phyloP scores from a whole-genome alignment of 2,888 invertebrate genomes.

The Branchellion lobata region DNA sequence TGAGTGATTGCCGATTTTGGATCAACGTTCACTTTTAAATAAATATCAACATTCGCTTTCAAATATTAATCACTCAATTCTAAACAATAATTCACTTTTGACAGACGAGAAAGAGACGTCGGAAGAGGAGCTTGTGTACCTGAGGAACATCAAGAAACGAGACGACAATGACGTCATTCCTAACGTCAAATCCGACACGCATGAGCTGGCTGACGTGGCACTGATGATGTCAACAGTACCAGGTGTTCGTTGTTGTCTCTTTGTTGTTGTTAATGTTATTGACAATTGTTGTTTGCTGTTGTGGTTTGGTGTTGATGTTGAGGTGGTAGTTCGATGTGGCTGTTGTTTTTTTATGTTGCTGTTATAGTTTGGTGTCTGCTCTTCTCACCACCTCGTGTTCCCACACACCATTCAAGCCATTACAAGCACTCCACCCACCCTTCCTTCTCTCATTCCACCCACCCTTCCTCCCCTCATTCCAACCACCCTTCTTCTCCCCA shows the following conservation, averaged over 20 bases:
- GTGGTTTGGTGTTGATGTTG: neutral
- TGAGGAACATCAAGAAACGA: neutral
- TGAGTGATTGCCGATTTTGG: too few species aligned
- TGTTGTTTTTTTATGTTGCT: neutral
- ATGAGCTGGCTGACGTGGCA: slow-evolving; percentile 2
- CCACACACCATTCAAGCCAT: neutral
- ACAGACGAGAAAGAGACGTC: neutral
- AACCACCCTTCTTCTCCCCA: neutral
- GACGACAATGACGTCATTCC: neutral
- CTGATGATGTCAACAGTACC: slow-evolving; percentile 35
- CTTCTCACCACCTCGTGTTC: neutral
- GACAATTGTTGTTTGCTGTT: neutral
- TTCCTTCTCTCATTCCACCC: neutral
- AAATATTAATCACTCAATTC: too few species aligned
- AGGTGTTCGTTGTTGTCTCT: slow-evolving; percentile 2
- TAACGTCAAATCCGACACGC: neutral
- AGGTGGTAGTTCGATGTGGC: neutral
- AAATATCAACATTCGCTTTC: too few species aligned
- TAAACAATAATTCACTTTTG: too few species aligned
- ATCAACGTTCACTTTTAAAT: too few species aligned
- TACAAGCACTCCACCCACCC: neutral
- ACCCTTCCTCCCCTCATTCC: neutral
- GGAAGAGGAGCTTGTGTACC: neutral
- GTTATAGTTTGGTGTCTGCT: neutral
- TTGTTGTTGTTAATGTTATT: neutral